Evolutionary conservation across 2,888 invertebrate species (phyloP).

Genomic region (Ennomos erosarius): DNA sequence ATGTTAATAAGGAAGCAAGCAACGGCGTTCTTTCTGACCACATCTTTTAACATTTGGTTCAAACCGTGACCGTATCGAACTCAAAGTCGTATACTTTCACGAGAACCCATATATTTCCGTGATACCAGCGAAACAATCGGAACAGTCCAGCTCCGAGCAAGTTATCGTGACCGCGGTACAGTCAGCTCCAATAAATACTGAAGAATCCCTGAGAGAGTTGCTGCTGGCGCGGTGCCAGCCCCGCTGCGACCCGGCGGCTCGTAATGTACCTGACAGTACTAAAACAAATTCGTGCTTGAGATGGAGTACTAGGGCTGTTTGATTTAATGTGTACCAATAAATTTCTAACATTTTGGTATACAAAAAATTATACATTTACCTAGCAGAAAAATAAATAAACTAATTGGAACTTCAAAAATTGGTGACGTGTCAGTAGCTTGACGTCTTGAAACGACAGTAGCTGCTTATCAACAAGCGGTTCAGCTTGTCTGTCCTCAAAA

Average conservation of each 20-base stretch:
- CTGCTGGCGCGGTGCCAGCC: constrained; percentile 1
- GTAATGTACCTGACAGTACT: constrained; percentile 16
- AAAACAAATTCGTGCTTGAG: constrained; percentile 3
- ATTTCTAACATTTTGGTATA: neutral
- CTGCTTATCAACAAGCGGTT: no score
- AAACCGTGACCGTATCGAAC: no score
- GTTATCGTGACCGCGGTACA: constrained; percentile 16
- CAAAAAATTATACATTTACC: neutral
- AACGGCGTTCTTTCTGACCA: no score
- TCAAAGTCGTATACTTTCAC: no score
- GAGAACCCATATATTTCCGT: neutral
- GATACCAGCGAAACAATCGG: constrained; percentile 6
- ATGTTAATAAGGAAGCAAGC: no score
- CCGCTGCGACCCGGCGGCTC: neutral
- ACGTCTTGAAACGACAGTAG: no score
- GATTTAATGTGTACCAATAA: neutral
- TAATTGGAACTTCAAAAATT: no score
- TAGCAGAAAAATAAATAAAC: no score
- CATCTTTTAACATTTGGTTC: no score
- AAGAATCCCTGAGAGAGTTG: constrained; percentile 5
- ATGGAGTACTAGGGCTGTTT: constrained; percentile 1
- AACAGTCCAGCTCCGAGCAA: constrained; percentile 10
- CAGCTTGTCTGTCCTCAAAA: no score
- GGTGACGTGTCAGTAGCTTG: no score
- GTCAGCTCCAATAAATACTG: constrained; percentile 15